phyloP scores from a whole-genome alignment of 2,113 vertebrate genomes.

The Caracal caracal region DNA sequence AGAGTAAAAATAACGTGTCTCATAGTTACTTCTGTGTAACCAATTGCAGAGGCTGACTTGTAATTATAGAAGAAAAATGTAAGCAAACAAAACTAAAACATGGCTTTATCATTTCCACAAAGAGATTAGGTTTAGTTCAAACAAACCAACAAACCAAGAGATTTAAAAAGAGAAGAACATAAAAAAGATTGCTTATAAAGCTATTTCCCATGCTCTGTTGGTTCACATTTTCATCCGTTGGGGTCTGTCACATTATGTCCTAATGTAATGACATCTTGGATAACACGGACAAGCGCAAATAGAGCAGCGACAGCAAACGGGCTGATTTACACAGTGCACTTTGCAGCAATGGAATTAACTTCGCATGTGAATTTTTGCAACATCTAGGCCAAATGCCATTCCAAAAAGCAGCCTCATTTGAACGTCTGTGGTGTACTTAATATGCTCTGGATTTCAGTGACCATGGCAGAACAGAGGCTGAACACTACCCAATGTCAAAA shows the following conservation, averaged over 20 bases:
- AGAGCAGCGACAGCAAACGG: background rate
- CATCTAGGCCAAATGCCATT: background rate
- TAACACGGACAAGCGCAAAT: background rate
- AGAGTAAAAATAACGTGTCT: background rate
- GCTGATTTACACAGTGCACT: background rate
- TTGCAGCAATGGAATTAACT: background rate
- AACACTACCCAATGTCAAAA: slow-evolving; percentile 46
- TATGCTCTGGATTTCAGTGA: slow-evolving; percentile 36
- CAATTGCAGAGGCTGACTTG: background rate
- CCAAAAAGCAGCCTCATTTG: slow-evolving; percentile 11
- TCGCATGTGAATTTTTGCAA: background rate
- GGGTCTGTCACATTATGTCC: background rate
- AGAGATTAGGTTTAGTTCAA: background rate
- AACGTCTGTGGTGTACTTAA: background rate
- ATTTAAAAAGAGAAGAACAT: background rate
- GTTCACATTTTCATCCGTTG: slow-evolving; percentile 15
- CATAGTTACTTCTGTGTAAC: background rate
- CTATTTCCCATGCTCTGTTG: background rate
- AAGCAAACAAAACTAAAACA: slow-evolving; percentile 13
- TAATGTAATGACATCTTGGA: slow-evolving; percentile 8
- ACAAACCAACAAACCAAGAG: background rate
- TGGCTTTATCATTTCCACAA: background rate
- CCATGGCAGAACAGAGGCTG: background rate
- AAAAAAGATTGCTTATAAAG: background rate
- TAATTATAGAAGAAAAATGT: background rate